Percentiles rank a stretch among this genome's conserved stretches.
Evolutionary conservation across 2,113 vertebrate genomes (phyloP).

Genomic region (Caretta caretta): DNA sequence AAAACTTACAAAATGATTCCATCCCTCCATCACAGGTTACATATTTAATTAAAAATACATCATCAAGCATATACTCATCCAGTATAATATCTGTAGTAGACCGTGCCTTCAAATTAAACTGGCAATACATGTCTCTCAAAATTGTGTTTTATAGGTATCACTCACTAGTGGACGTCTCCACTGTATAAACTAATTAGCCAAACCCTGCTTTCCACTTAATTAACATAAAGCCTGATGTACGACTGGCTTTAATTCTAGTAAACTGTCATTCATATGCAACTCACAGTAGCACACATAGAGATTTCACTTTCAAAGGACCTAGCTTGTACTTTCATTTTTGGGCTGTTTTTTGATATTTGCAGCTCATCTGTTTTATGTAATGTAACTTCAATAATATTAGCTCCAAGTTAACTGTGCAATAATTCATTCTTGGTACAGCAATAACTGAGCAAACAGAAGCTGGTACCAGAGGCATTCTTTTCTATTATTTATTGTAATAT

Average conservation of each 20-base stretch:
- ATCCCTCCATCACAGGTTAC: background rate
- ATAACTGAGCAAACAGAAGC: slow-evolving; percentile 81
- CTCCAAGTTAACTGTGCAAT: slow-evolving; percentile 73
- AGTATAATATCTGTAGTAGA: background rate
- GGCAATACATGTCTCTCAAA: slow-evolving; percentile 35
- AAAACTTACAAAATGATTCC: background rate
- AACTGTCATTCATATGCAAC: background rate
- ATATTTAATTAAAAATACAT: slow-evolving; percentile 40
- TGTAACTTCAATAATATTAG: slow-evolving; percentile 74
- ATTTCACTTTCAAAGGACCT: slow-evolving; percentile 76
- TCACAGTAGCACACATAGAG: slow-evolving; percentile 43
- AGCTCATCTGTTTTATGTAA: slow-evolving; percentile 77
- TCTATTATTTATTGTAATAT: slow-evolving; percentile 82
- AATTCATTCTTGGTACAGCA: slow-evolving; percentile 74
- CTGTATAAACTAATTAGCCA: slow-evolving; percentile 44
- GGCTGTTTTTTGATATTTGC: slow-evolving; percentile 63
- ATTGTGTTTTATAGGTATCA: slow-evolving; percentile 12
- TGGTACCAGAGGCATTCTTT: slow-evolving; percentile 79
- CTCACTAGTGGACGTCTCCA: background rate
- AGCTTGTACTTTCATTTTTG: slow-evolving; percentile 36
- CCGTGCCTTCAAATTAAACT: slow-evolving; percentile 15
- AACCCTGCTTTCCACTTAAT: slow-evolving; percentile 53
- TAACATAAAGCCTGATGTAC: slow-evolving; percentile 30
- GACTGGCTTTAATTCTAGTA: slow-evolving; percentile 48
- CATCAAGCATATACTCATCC: background rate